Conservation (phyloP, 2,888 invertebrate genomes). For the Salpingus planirostris region DNA sequence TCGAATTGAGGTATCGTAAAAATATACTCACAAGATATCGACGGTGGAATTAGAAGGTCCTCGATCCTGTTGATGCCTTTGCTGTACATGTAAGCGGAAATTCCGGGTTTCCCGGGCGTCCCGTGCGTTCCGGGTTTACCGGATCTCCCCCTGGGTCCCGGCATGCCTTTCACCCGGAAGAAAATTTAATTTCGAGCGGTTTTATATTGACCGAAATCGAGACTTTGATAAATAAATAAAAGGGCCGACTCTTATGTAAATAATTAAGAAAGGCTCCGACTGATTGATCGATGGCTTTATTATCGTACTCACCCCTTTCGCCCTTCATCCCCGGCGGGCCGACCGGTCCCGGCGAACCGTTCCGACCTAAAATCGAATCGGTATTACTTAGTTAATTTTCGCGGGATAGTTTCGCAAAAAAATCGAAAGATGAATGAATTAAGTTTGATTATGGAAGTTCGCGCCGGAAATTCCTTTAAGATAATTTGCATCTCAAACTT, state of each 20-base stretch:
- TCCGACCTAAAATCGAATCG: slow-evolving; percentile 50
- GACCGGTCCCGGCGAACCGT: slow-evolving; percentile 57
- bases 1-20: too few relatives aligned
- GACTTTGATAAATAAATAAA: neutral
- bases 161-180: neutral
- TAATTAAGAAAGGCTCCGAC: slow-evolving; percentile 5
- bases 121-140: slow-evolving; percentile 69
- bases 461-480: too few relatives aligned
- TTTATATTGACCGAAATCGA: neutral
- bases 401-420: too few relatives aligned
- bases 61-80: slow-evolving; percentile 54
- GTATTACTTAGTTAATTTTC: too few relatives aligned
- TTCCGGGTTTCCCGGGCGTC: slow-evolving; percentile 69
- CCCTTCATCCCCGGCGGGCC: slow-evolving; percentile 70
- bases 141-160: slow-evolving; percentile 54
- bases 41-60: slow-evolving; percentile 75
- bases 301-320: slow-evolving; percentile 48
- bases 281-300: slow-evolving; percentile 6
- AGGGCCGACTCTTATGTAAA: too few relatives aligned
- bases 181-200: neutral
- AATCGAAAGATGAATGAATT: too few relatives aligned
- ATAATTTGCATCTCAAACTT: too few relatives aligned
- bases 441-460: too few relatives aligned
- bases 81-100: slow-evolving; percentile 60
- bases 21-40: slow-evolving; percentile 66